Conservation (phyloP, 2,888 invertebrate species). For the Drosophila acutilabella region DNA sequence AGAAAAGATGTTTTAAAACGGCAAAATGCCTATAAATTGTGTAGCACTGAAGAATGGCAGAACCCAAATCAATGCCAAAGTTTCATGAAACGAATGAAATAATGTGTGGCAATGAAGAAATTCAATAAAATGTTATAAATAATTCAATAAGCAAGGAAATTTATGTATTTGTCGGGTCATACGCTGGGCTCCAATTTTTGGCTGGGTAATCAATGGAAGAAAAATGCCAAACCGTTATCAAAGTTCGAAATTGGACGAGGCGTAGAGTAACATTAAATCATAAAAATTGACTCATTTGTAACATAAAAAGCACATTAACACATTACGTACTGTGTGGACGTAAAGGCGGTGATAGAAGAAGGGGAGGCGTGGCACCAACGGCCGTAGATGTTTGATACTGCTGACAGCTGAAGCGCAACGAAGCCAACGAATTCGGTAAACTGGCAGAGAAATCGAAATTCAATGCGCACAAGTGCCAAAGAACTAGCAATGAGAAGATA, state of each 20-base stretch:
- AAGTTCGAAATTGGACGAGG: conserved; percentile 55
- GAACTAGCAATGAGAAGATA: conserved; percentile 43
- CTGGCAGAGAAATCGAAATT: conserved; percentile 48
- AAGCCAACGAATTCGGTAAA: conserved; percentile 2
- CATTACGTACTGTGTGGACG: conserved; percentile 63
- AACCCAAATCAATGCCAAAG: conserved; percentile 72
- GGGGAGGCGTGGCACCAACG: not conserved
- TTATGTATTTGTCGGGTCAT: conserved; percentile 47
- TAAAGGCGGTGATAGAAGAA: not conserved
- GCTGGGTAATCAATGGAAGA: conserved; percentile 61
- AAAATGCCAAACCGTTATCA: conserved; percentile 76
- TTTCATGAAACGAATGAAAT: conserved; percentile 24
- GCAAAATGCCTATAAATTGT: conserved; percentile 36
- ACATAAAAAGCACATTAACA: conserved; percentile 84
- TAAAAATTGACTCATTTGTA: conserved; percentile 83
- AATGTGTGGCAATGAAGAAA: conserved; percentile 65
- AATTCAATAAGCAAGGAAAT: conserved; percentile 73
- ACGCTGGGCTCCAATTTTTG: conserved; percentile 18
- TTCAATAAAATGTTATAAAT: conserved; percentile 77
- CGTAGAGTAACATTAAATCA: conserved; percentile 78
- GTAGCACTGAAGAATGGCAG: not conserved
- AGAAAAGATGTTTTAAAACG: conserved; percentile 43
- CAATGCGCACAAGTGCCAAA: conserved; percentile 47
- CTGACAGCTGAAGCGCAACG: conserved; percentile 66
- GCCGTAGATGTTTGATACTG: conserved; percentile 29